Evolutionary conservation across 2,888 invertebrate genomes (phyloP), one percentile per base, ranked within the genome.

Genomic region (Conus canariensis): DNA sequence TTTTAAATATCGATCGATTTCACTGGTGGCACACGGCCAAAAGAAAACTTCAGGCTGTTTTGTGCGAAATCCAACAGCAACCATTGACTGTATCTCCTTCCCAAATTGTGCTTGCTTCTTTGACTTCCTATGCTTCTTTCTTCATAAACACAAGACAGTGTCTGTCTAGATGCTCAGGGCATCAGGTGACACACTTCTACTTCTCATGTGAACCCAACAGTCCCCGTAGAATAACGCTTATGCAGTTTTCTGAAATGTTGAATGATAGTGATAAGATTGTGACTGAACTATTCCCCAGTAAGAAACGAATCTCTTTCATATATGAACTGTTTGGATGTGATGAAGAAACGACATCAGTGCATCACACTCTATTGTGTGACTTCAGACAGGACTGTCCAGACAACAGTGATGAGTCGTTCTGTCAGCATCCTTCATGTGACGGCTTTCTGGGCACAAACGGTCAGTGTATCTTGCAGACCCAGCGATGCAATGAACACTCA

Each of bases 351-450:
- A 9, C 56, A 1, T 8, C 58, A 22, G 58, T 82, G 19, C 82
- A 56, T 19, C 25, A 56, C 22, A 82, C 82, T n/a, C 22, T 82
- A 16, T 16, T 82, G 56, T 82, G 82, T 82, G 56, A 82, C 19
- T 56, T 56, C 56, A 12, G 82, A 82, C 16, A 56, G 56, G 82
- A 82, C 58, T 82, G 82, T 58, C 58, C 56, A 16, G 82, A 82
- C 22, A 56, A 82, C 58, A 58, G 56, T 58, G 82, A 82, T 82
- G 82, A 82, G 56, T 82, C 82, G 8, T 82, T 82, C 56, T 82
- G 82, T 82, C 22, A 45, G n/a, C 80, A 80, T 82, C 22, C 56
- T 82, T n/a, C 22, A 56, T 82, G 22, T 16, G 10, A 56, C 9
- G 58, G 58, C 7, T 82, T 16, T 22, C 58, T 82, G 56, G 56